A percentile compares a stretch with the other conserved stretches of the same genome.
Conservation (phyloP, 1,140 invertebrate genomes). For the Drosophila ironensis region DNA sequence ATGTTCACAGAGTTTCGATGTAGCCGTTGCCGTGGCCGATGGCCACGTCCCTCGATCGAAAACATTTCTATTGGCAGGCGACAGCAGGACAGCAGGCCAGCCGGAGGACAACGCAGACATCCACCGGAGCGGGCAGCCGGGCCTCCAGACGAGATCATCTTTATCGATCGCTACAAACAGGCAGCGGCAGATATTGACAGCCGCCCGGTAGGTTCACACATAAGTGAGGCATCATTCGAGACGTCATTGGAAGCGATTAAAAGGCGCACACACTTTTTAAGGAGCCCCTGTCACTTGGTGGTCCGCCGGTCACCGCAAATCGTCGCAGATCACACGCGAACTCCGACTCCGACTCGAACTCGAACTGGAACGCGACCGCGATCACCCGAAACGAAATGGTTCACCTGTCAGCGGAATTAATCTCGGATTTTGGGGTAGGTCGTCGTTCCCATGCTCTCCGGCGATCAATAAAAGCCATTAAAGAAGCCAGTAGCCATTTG, state of each 20-base stretch:
- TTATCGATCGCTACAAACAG: slow-evolving; percentile 66
- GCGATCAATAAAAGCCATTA: no score
- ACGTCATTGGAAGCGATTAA: slow-evolving; percentile 75
- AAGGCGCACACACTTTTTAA: slow-evolving; percentile 62
- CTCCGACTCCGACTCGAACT: no score
- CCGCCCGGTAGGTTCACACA: slow-evolving; percentile 76
- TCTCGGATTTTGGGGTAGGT: slow-evolving; percentile 7
- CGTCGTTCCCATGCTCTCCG: neutral
- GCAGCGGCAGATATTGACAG: slow-evolving; percentile 74
- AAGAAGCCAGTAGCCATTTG: no score
- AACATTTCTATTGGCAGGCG: slow-evolving; percentile 67
- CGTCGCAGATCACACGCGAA: slow-evolving; percentile 25
- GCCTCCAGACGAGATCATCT: slow-evolving; percentile 64
- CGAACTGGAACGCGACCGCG: no score
- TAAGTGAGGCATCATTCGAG: slow-evolving; percentile 77
- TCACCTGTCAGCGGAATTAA: slow-evolving; percentile 59
- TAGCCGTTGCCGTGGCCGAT: neutral
- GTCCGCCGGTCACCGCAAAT: slow-evolving; percentile 36
- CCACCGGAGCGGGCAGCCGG: no score
- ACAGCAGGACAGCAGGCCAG: neutral
- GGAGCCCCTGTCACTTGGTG: slow-evolving; percentile 65
- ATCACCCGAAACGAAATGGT: slow-evolving; percentile 25
- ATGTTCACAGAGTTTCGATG: slow-evolving; percentile 35
- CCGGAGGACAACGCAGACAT: no score
- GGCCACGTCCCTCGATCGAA: slow-evolving; percentile 22